Conservation (phyloP, 2,797 vertebrate species). For the Manis crassicaudata region DNA sequence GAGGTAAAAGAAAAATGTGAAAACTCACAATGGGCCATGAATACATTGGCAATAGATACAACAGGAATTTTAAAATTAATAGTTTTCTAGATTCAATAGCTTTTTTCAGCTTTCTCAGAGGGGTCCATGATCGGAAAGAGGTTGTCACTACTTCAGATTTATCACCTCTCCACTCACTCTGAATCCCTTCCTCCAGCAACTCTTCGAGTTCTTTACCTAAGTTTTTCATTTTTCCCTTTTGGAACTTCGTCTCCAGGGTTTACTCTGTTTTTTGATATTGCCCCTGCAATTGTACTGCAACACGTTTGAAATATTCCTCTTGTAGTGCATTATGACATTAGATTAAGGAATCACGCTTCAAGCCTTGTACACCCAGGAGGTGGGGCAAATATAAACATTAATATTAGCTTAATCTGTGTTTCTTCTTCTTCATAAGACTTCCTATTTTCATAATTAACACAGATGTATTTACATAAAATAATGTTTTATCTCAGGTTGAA, state of each 20-base stretch:
- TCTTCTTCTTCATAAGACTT: constrained; percentile 23
- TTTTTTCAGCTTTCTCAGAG: background rate
- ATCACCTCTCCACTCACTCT: background rate
- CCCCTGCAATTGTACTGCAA: background rate
- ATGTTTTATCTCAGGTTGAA: background rate
- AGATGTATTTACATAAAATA: background rate
- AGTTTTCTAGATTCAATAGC: background rate
- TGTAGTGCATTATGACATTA: background rate
- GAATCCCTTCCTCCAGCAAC: background rate
- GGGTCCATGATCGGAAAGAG: background rate
- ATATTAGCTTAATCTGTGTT: background rate
- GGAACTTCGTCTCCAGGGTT: background rate
- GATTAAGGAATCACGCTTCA: background rate
- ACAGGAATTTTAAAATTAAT: background rate
- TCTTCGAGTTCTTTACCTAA: background rate
- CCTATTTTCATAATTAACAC: background rate
- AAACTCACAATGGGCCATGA: background rate
- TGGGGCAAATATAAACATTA: background rate
- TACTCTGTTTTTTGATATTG: background rate
- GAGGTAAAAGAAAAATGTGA: background rate
- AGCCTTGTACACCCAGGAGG: background rate
- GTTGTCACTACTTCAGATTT: background rate
- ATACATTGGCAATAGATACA: background rate
- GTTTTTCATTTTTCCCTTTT: background rate
- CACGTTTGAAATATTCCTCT: background rate